phyloP scores from a whole-genome alignment of 2,797 vertebrate species.

The Melanotaenia pygmaea region DNA sequence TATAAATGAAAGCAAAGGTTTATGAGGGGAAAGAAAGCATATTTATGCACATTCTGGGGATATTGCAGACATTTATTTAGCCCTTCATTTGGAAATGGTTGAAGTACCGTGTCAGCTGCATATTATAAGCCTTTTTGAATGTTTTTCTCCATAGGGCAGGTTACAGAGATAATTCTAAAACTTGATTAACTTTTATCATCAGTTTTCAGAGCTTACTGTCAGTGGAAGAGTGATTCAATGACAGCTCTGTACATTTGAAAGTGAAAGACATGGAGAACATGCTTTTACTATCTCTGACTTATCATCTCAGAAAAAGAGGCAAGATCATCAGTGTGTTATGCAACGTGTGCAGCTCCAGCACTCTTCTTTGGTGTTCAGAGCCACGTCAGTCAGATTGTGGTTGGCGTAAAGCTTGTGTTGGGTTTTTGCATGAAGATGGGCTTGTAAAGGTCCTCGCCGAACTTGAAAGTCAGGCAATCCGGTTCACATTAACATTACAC shows the following conservation, averaged over 20 bases:
- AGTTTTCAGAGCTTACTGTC: not conserved
- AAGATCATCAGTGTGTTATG: conserved; percentile 48
- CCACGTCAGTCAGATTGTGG: conserved; percentile 70
- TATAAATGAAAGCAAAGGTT: not conserved
- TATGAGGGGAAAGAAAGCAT: not conserved
- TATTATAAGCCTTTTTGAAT: not conserved
- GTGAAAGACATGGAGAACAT: conserved; percentile 24
- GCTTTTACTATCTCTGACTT: conserved; percentile 38
- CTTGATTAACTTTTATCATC: not conserved
- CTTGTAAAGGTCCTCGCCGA: conserved; percentile 57
- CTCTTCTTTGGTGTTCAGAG: conserved; percentile 40
- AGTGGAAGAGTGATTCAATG: conserved; percentile 10
- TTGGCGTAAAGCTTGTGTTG: conserved; percentile 66
- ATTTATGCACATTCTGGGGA: not conserved
- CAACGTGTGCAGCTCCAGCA: conserved; percentile 36
- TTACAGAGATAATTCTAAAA: not conserved
- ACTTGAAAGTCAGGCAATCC: conserved; percentile 64
- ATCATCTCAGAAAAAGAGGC: conserved; percentile 32
- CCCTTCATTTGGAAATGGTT: not conserved
- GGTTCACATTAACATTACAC: conserved; percentile 68
- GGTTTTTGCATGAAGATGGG: conserved; percentile 61
- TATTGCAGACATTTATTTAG: not conserved
- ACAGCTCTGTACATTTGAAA: conserved; percentile 27
- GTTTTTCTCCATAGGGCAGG: not conserved
- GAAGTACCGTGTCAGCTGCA: not conserved